These are phyloP conservation scores for Peribatodes rhomboidaria DNA, from an alignment of 2,888 invertebrate species.

Conservation along the genomic window DNA sequence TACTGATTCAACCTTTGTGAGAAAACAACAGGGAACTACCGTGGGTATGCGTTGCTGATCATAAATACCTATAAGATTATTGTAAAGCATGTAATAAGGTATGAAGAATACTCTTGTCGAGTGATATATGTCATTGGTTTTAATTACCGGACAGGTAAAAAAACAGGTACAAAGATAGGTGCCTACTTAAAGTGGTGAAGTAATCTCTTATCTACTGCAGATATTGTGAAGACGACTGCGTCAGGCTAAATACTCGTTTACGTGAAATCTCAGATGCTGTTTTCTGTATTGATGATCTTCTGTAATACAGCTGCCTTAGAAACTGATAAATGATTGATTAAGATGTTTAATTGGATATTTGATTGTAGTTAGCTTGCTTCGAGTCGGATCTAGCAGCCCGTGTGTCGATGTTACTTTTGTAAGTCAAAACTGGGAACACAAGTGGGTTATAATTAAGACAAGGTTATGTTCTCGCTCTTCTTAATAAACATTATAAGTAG, in stretches of 20 bases:
- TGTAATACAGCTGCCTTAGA: background rate
- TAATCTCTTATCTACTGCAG: slow-evolving; percentile 19
- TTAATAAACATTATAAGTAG: slow-evolving; percentile 8
- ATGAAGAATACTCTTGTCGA: background rate
- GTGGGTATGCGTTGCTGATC: background rate
- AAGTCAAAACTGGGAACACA: slow-evolving; percentile 15
- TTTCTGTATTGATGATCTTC: background rate
- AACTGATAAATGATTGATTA: slow-evolving; percentile 12
- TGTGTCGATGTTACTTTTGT: slow-evolving; percentile 6
- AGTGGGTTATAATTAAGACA: background rate
- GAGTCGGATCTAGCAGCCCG: slow-evolving; percentile 14
- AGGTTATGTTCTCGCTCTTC: slow-evolving; percentile 6
- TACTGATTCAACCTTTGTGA: no score
- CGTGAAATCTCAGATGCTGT: background rate
- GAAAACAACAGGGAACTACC: no score
- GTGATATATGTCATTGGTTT: background rate
- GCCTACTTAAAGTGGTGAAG: slow-evolving; percentile 5
- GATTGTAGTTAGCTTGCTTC: slow-evolving; percentile 16
- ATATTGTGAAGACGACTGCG: background rate
- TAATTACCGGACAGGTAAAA: background rate
- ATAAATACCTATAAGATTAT: background rate
- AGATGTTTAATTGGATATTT: slow-evolving; percentile 12
- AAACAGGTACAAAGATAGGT: background rate
- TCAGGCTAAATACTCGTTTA: background rate
- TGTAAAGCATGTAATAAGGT: background rate